Evolutionary conservation across 1,140 invertebrate species (phyloP).

Genomic region (Agrypnia vestita): DNA sequence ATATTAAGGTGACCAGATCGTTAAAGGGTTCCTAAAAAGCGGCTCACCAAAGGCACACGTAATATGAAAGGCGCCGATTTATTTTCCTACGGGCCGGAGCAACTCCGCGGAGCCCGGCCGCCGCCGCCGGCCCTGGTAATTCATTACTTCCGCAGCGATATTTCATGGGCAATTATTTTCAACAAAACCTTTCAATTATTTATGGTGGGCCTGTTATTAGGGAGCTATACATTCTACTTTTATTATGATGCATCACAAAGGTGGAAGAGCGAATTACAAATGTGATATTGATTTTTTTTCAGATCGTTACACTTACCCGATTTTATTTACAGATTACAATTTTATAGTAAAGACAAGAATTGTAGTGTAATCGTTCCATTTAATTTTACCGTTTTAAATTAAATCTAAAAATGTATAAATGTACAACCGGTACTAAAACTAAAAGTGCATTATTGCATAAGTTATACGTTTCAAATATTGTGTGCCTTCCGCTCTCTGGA

Average conservation of each 20-base stretch:
- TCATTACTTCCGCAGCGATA: conserved; percentile 51
- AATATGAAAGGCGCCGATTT: conserved; percentile 21
- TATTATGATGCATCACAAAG: conserved; percentile 39
- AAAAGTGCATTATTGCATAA: conserved; percentile 13
- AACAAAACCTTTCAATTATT: conserved; percentile 57
- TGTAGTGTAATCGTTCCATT: too few species aligned
- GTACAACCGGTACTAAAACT: too few species aligned
- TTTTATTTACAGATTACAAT: too few species aligned
- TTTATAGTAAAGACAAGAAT: too few species aligned
- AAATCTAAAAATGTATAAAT: too few species aligned
- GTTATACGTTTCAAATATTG: neutral
- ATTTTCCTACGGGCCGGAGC: conserved; percentile 22
- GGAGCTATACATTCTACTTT: conserved; percentile 45
- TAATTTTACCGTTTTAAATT: too few species aligned
- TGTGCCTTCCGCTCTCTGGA: conserved; percentile 9
- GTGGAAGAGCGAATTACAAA: neutral
- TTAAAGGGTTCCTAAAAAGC: conserved; percentile 30
- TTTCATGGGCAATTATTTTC: conserved; percentile 54
- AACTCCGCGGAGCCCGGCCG: neutral
- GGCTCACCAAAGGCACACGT: neutral
- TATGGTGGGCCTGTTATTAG: conserved; percentile 50
- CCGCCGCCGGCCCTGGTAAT: conserved; percentile 31
- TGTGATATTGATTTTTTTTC: neutral
- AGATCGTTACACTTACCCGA: too few species aligned
- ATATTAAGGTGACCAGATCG: conserved; percentile 15